Evolutionary conservation across 2,797 vertebrate genomes (phyloP).

Genomic region (Parambassis ranga): DNA sequence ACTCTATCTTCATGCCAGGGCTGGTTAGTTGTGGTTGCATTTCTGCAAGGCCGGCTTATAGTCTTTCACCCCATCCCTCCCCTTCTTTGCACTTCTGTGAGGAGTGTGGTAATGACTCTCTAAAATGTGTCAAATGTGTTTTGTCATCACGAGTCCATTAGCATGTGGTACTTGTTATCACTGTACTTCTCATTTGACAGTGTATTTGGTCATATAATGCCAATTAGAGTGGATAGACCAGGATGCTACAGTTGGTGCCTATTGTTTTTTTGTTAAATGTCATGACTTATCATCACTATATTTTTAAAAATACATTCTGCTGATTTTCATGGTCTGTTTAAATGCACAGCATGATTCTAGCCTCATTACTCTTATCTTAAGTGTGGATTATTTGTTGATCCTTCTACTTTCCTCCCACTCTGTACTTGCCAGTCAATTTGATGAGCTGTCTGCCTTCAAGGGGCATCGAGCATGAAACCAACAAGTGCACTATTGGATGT

Average conservation of each 20-base stretch:
- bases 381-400: neutral
- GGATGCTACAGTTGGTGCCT: neutral
- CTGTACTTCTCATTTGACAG: neutral
- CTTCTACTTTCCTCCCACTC: neutral
- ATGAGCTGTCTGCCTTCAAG: conserved; percentile 2
- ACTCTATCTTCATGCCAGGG: neutral
- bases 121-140: conserved; percentile 1
- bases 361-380: neutral
- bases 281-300: no score
- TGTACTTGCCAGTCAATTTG: conserved; percentile 10
- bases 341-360: neutral
- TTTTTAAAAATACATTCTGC: no score
- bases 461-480: neutral
- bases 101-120: neutral
- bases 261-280: no score
- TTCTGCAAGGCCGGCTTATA: neutral
- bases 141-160: neutral
- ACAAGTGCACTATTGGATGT: neutral
- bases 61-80: neutral
- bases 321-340: neutral
- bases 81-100: neutral
- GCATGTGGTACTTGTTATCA: neutral
- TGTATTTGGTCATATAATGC: neutral
- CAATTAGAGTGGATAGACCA: neutral
- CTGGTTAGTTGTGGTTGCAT: neutral